phyloP scores from a whole-genome alignment of 2,888 invertebrate genomes.

The Synergus gifuensis region DNA sequence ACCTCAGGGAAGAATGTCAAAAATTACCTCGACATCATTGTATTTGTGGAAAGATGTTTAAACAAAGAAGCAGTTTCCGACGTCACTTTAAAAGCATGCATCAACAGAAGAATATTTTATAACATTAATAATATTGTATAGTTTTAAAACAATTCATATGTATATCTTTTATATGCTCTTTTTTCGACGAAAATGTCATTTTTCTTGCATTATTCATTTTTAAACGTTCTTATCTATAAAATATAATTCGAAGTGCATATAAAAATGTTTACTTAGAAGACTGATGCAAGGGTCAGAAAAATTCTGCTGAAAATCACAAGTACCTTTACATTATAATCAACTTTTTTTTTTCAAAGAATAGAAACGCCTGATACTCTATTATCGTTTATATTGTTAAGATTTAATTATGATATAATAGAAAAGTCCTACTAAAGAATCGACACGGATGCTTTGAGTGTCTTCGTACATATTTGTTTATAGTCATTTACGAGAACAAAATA shows the following conservation, averaged over 20 bases:
- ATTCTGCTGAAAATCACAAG: background rate
- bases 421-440: background rate
- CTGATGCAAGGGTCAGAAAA: background rate
- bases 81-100: conserved; percentile 64
- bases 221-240: too few relatives aligned
- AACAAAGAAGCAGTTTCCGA: conserved; percentile 67
- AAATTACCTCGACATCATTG: conserved; percentile 73
- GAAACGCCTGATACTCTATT: background rate
- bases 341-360: background rate
- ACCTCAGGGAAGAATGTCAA: conserved; percentile 76
- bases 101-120: conserved; percentile 31
- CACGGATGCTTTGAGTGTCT: background rate
- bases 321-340: background rate
- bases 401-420: background rate
- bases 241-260: background rate
- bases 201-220: background rate
- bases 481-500: background rate
- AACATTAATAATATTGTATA: background rate
- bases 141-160: background rate
- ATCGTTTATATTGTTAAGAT: background rate
- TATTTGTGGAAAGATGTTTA: conserved; percentile 71
- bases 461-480: background rate
- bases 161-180: background rate
- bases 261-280: background rate
- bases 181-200: background rate